Conservation (phyloP, 2,113 vertebrate species). For the Rhinoderma darwinii region DNA sequence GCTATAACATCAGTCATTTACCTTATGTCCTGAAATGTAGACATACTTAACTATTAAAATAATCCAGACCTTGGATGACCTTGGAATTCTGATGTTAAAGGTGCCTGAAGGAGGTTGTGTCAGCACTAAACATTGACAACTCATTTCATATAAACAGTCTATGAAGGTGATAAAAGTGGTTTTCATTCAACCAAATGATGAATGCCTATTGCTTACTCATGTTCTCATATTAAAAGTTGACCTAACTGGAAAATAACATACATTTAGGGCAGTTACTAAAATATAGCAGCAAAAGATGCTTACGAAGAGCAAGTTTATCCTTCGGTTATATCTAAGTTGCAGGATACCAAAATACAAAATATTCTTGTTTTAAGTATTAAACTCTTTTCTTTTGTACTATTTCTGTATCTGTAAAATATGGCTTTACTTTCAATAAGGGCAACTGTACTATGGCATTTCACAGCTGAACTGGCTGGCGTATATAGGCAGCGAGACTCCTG, state of each 20-base stretch:
- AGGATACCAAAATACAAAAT: neutral
- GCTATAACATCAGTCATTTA: slow-evolving; percentile 24
- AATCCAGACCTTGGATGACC: slow-evolving; percentile 12
- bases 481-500: too few species aligned
- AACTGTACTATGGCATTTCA: neutral
- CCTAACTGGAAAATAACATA: neutral
- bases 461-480: too few species aligned
- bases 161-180: neutral
- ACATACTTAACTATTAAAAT: slow-evolving; percentile 2
- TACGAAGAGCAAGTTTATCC: neutral
- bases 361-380: neutral
- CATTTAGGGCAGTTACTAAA: neutral
- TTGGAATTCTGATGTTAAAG: slow-evolving; percentile 17
- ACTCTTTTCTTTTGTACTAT: neutral
- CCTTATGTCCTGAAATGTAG: slow-evolving; percentile 1
- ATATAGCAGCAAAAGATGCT: neutral
- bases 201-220: neutral
- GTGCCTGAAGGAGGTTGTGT: neutral
- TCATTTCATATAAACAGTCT: neutral
- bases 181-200: neutral
- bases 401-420: neutral
- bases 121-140: neutral
- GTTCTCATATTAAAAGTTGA: neutral
- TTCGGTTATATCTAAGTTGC: neutral
- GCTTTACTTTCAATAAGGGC: neutral